Evolutionary conservation across 1,140 invertebrate genomes (phyloP).

Genomic region (Zaprionus vittiger): DNA sequence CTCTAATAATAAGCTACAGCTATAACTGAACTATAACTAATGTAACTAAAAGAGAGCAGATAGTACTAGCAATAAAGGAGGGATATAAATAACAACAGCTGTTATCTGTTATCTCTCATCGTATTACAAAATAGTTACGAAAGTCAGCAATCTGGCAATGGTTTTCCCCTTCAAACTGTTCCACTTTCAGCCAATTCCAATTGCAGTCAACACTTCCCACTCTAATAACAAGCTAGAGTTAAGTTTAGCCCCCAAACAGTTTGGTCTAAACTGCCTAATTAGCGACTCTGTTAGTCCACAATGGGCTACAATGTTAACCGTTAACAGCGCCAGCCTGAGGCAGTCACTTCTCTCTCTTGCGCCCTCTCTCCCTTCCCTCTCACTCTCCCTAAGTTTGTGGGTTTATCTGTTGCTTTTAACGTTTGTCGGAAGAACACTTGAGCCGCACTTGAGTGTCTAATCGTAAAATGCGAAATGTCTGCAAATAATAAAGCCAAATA

Average conservation of each 20-base stretch:
- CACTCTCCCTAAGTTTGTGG: slow-evolving; percentile 18
- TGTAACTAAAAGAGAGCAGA: no score
- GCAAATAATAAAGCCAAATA: slow-evolving; percentile 73
- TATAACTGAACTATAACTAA: no score
- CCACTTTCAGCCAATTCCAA: no score
- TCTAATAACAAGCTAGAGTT: background rate
- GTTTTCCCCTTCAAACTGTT: no score
- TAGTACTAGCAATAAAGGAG: no score
- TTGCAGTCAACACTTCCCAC: background rate
- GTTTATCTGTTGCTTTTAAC: slow-evolving; percentile 50
- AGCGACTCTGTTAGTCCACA: slow-evolving; percentile 30
- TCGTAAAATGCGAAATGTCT: slow-evolving; percentile 72
- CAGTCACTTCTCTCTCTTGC: slow-evolving; percentile 49
- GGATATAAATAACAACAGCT: no score
- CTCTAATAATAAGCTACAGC: background rate
- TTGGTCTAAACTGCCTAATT: slow-evolving; percentile 63
- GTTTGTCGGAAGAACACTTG: slow-evolving; percentile 78
- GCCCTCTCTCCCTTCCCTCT: slow-evolving; percentile 12
- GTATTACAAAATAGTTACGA: no score
- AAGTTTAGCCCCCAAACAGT: slow-evolving; percentile 49
- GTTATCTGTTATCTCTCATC: no score
- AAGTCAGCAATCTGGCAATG: no score
- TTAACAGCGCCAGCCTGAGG: slow-evolving; percentile 41
- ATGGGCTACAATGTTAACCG: slow-evolving; percentile 31
- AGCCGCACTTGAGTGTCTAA: slow-evolving; percentile 70